Evolutionary conservation across 2,113 vertebrate genomes (phyloP).

Genomic region (Melanerpes formicivorus): DNA sequence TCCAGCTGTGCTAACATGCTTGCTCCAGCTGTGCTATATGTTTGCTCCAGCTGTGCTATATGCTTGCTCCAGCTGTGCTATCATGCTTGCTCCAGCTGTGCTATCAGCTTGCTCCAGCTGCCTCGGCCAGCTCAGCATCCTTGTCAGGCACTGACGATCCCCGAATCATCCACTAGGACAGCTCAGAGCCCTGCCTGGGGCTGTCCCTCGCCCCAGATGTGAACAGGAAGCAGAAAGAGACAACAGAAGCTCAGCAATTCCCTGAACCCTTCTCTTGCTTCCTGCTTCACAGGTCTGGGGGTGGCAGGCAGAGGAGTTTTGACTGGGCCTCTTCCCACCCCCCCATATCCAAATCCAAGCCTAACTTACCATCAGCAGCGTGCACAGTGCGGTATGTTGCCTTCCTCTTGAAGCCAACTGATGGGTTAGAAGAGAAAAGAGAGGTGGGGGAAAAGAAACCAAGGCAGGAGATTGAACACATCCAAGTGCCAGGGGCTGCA

Average conservation of each 20-base stretch:
- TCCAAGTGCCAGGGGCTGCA: too few species aligned
- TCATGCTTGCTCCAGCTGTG: not conserved
- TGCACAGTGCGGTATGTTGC: conserved; percentile 67
- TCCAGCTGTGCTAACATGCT: too few species aligned
- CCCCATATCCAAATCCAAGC: too few species aligned
- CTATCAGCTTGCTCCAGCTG: not conserved
- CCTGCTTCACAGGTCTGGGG: not conserved
- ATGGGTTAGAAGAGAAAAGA: conserved; percentile 17
- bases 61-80: not conserved
- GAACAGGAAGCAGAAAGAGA: not conserved
- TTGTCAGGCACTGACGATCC: not conserved
- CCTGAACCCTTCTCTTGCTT: not conserved
- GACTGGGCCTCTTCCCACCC: not conserved
- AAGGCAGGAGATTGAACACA: too few species aligned
- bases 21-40: too few species aligned
- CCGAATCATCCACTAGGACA: not conserved
- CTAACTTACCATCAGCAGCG: conserved; percentile 71
- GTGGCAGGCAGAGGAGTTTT: not conserved
- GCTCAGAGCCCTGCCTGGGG: not conserved
- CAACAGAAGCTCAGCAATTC: not conserved
- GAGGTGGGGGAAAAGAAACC: too few species aligned
- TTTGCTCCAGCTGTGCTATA: not conserved
- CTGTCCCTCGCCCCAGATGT: not conserved
- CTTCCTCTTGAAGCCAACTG: conserved; percentile 88
- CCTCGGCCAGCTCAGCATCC: not conserved